Evolutionary conservation across 1,140 invertebrate genomes (phyloP).

Genomic region (Spodoptera litura): DNA sequence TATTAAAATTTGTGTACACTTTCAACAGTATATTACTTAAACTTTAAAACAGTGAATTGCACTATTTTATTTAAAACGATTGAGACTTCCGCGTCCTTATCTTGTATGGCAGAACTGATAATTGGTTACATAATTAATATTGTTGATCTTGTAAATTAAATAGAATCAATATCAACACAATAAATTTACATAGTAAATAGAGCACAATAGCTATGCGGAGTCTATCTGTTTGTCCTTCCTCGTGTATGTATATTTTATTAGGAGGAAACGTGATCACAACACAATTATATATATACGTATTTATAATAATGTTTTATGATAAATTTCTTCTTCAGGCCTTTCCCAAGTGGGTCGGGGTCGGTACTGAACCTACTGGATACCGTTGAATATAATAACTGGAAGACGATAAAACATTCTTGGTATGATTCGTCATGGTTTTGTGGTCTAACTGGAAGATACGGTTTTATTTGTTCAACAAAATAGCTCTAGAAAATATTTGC

Average conservation of each 20-base stretch:
- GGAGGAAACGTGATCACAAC: not conserved
- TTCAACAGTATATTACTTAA: not conserved
- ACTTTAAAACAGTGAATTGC: not conserved
- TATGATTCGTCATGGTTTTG: too few relatives aligned
- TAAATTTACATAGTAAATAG: slow-evolving; percentile 26
- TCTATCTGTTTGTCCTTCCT: slow-evolving; percentile 7
- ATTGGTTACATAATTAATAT: slow-evolving; percentile 14
- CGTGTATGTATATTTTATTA: slow-evolving; percentile 22
- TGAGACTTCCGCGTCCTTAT: slow-evolving; percentile 28
- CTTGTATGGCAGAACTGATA: slow-evolving; percentile 5
- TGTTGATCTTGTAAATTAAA: slow-evolving; percentile 36
- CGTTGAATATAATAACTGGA: too few relatives aligned
- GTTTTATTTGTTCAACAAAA: too few relatives aligned
- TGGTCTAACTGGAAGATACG: too few relatives aligned
- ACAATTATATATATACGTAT: too few relatives aligned
- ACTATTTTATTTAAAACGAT: not conserved
- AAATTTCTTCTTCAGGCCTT: too few relatives aligned
- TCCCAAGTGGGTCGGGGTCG: too few relatives aligned
- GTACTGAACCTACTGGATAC: too few relatives aligned
- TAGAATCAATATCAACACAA: slow-evolving; percentile 33
- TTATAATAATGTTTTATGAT: too few relatives aligned
- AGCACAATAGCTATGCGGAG: slow-evolving; percentile 11
- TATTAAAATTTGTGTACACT: not conserved
- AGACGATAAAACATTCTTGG: too few relatives aligned
- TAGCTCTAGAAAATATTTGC: too few relatives aligned